These are phyloP conservation scores for Carduelis carduelis DNA, from an alignment of 2,797 vertebrate species.

Conservation along the genomic window DNA sequence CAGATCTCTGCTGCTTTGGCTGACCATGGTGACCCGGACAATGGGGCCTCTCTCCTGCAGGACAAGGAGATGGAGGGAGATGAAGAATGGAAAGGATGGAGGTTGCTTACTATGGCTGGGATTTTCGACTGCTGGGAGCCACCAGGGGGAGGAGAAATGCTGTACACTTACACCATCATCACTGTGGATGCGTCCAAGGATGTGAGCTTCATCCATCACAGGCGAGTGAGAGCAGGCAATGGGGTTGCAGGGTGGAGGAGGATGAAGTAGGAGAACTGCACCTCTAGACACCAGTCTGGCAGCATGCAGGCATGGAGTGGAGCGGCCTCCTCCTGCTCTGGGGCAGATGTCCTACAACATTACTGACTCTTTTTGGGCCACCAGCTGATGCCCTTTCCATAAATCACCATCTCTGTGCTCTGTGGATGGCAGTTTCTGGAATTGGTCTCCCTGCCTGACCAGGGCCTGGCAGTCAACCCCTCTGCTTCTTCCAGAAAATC, in stretches of 20 bases:
- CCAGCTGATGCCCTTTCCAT: background rate
- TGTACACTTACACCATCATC: slow-evolving; percentile 91
- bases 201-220: slow-evolving; percentile 86
- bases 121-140: slow-evolving; percentile 95
- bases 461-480: background rate
- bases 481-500: background rate
- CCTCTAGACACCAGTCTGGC: background rate
- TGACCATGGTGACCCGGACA: fast-evolving
- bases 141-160: slow-evolving; percentile 80
- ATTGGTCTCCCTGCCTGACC: background rate
- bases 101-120: slow-evolving; percentile 91
- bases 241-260: background rate
- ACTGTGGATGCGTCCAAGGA: slow-evolving; percentile 86
- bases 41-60: slow-evolving; percentile 36
- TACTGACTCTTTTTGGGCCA: background rate
- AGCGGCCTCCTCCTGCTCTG: background rate
- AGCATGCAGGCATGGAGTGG: fast-evolving
- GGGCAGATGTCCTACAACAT: background rate
- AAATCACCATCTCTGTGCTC: background rate
- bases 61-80: background rate
- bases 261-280: background rate
- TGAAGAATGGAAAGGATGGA: slow-evolving; percentile 83
- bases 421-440: background rate
- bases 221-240: slow-evolving; percentile 67
- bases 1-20: background rate